Evolutionary conservation across 2,113 vertebrate species (phyloP).

Genomic region (Perognathus longimembris): DNA sequence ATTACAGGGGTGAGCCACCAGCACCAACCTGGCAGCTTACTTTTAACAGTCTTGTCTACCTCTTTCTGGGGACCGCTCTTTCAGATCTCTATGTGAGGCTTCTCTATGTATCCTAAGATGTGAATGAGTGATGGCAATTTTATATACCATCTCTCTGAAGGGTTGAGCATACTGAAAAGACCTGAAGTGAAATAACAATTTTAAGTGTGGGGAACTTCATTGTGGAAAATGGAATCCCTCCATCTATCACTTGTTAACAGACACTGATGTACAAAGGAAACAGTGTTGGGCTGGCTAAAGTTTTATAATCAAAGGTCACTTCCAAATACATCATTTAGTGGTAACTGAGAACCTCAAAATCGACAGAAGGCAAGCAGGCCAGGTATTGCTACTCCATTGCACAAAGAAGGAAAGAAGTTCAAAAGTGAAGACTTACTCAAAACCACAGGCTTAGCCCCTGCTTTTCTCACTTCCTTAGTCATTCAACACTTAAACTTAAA

Average conservation of each 20-base stretch:
- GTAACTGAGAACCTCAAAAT: not conserved
- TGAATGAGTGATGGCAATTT: not conserved
- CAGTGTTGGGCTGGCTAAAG: not conserved
- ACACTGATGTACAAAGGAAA: not conserved
- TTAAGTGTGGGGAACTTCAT: not conserved
- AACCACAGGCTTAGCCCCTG: not conserved
- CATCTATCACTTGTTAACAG: not conserved
- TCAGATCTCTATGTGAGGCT: not conserved
- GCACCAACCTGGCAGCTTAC: too few relatives aligned
- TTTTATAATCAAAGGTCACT: not conserved
- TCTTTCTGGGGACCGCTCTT: not conserved
- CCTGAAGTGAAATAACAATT: not conserved
- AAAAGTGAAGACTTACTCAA: not conserved
- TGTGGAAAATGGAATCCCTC: not conserved
- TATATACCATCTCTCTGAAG: not conserved
- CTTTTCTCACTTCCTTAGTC: not conserved
- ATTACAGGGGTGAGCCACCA: too few relatives aligned
- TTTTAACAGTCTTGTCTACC: not conserved
- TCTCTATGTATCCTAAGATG: not conserved
- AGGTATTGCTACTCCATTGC: not conserved
- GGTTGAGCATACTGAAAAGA: not conserved
- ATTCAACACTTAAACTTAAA: not conserved
- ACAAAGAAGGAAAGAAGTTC: not conserved
- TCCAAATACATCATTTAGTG: conserved; percentile 1
- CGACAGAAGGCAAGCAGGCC: not conserved